phyloP scores from a whole-genome alignment of 2,113 vertebrate species.

The Egretta garzetta region DNA sequence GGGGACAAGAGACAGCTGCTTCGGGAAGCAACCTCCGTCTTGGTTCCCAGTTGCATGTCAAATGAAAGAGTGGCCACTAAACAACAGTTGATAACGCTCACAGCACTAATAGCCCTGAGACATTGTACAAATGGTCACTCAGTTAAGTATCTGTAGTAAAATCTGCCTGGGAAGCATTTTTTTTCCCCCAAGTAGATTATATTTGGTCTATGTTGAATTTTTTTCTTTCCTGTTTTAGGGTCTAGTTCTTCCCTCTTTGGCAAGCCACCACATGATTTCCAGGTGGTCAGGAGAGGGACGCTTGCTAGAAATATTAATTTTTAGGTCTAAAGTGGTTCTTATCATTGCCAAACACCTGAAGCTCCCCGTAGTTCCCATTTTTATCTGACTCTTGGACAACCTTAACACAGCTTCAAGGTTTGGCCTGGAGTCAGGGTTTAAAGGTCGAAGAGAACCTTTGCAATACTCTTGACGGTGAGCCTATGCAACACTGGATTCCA shows the following conservation, averaged over 20 bases:
- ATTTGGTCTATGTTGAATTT: neutral
- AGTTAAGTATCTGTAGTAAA: neutral
- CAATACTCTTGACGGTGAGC: neutral
- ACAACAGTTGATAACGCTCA: constrained; percentile 30
- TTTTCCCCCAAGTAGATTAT: neutral
- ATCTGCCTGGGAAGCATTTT: neutral
- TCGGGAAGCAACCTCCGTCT: neutral
- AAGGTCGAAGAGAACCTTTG: neutral
- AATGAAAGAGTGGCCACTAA: constrained; percentile 10
- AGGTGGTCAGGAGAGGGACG: neutral
- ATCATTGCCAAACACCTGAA: neutral
- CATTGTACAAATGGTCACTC: neutral
- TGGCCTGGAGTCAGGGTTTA: neutral
- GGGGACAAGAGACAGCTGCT: constrained; percentile 55
- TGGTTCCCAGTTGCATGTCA: constrained; percentile 16
- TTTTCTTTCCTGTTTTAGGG: neutral
- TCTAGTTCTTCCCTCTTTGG: neutral
- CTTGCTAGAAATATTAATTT: neutral
- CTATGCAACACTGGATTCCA: neutral
- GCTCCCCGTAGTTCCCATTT: neutral
- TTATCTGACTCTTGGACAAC: neutral
- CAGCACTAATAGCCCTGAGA: neutral
- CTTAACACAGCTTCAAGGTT: neutral
- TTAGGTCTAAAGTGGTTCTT: neutral
- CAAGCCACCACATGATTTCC: neutral